Evolutionary conservation across 2,113 vertebrate genomes (phyloP).

Genomic region (Pedetes capensis): DNA sequence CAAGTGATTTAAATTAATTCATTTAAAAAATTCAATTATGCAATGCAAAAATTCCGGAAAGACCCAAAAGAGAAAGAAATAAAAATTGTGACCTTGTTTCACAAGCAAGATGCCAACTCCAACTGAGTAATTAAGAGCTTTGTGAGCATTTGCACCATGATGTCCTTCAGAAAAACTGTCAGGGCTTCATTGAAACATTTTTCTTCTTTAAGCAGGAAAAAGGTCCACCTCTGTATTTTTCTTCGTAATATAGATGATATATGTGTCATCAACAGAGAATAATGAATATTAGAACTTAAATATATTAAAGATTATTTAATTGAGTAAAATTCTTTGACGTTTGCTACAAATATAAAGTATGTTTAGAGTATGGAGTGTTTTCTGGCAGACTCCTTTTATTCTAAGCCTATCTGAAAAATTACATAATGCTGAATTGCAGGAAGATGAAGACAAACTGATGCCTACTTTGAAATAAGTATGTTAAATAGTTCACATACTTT

Average conservation of each 20-base stretch:
- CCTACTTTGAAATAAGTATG: constrained; percentile 73
- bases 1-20: constrained; percentile 84
- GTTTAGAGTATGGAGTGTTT: background rate
- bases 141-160: constrained; percentile 80
- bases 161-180: constrained; percentile 72
- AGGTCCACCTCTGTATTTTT: background rate
- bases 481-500: constrained; percentile 73
- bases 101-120: constrained; percentile 81
- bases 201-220: background rate
- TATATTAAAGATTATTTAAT: constrained; percentile 33
- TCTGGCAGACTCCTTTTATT: constrained; percentile 44
- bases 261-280: background rate
- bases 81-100: constrained; percentile 82
- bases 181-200: constrained; percentile 61
- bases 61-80: constrained; percentile 72
- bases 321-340: background rate
- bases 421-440: constrained; percentile 47
- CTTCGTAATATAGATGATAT: constrained; percentile 3
- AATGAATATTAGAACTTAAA: constrained; percentile 33
- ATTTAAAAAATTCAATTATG: constrained; percentile 82
- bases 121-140: constrained; percentile 82
- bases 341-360: constrained; percentile 8
- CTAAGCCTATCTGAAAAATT: constrained; percentile 58
- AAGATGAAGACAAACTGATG: constrained; percentile 72
- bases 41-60: constrained; percentile 79